A percentile compares a stretch with the other conserved stretches of the same genome.
Evolutionary conservation across 2,113 vertebrate genomes (phyloP).

Genomic region (Lepus americanus): DNA sequence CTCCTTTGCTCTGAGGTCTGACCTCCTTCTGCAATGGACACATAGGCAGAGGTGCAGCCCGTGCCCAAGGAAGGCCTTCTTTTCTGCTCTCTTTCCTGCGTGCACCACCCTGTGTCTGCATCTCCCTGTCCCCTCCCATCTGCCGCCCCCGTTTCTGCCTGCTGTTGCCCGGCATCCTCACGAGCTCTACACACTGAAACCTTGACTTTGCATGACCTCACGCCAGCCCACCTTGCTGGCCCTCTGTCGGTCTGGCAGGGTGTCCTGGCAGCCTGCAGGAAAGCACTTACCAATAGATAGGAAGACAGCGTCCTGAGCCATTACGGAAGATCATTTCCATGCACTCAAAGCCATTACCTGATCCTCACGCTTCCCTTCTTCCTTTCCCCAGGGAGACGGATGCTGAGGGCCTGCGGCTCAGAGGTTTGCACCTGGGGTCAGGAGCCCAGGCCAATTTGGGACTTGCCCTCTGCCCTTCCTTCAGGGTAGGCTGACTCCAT

Average conservation of each 20-base stretch:
- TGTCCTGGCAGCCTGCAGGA: slow-evolving; percentile 60
- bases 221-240: neutral
- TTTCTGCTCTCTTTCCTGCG: neutral
- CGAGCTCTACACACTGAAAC: neutral
- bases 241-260: slow-evolving; percentile 32
- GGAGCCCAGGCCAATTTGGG: neutral
- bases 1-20: neutral
- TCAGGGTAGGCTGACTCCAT: slow-evolving; percentile 35
- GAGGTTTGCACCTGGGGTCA: slow-evolving; percentile 51
- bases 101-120: neutral
- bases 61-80: neutral
- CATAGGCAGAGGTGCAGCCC: neutral
- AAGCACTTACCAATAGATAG: slow-evolving; percentile 56
- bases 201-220: slow-evolving; percentile 51
- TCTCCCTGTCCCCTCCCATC: neutral
- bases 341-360: slow-evolving; percentile 74
- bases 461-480: slow-evolving; percentile 55
- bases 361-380: slow-evolving; percentile 49
- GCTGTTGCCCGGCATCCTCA: neutral
- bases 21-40: slow-evolving; percentile 41
- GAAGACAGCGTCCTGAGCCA: slow-evolving; percentile 75
- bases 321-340: slow-evolving; percentile 62
- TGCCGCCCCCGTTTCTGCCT: neutral
- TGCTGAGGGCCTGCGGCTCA: slow-evolving; percentile 45
- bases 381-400: slow-evolving; percentile 49